phyloP scores from a whole-genome alignment of 2,113 vertebrate genomes.

The Camelus dromedarius region DNA sequence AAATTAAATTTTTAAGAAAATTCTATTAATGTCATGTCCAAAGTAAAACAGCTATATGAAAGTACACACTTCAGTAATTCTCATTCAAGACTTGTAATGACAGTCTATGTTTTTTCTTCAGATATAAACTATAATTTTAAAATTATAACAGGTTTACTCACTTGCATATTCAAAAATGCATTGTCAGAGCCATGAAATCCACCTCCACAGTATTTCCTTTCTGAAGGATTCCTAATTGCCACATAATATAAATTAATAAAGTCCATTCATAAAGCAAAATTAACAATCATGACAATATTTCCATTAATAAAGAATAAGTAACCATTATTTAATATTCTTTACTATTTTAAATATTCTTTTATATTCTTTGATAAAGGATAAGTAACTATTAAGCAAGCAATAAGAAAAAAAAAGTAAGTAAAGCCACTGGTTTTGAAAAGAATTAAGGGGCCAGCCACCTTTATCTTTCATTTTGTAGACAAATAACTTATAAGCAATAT shows the following conservation, averaged over 20 bases:
- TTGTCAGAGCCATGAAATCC: slow-evolving; percentile 99
- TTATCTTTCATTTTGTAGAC: not conserved
- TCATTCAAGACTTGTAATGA: not conserved
- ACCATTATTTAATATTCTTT: not conserved
- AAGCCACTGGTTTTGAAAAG: not conserved
- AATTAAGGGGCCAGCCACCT: not conserved
- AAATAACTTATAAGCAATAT: not conserved
- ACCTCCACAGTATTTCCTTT: slow-evolving; percentile 90
- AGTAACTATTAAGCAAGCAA: not conserved
- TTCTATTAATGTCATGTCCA: not conserved
- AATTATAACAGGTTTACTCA: slow-evolving; percentile 82
- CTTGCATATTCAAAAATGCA: slow-evolving; percentile 95
- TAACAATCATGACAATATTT: not conserved
- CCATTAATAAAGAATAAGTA: not conserved
- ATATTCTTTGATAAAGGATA: not conserved
- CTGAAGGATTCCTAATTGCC: slow-evolving; percentile 85
- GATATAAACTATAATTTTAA: not conserved
- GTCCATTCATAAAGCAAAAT: not conserved
- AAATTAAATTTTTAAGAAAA: not conserved
- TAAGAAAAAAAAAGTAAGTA: not conserved
- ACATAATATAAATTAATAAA: slow-evolving; percentile 75
- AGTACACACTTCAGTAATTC: not conserved
- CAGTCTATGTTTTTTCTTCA: not conserved
- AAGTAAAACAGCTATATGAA: not conserved
- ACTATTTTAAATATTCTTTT: no score